These are phyloP conservation scores for Remorina albescens DNA, from an alignment of 2,797 vertebrate species.

Conservation along the genomic window DNA sequence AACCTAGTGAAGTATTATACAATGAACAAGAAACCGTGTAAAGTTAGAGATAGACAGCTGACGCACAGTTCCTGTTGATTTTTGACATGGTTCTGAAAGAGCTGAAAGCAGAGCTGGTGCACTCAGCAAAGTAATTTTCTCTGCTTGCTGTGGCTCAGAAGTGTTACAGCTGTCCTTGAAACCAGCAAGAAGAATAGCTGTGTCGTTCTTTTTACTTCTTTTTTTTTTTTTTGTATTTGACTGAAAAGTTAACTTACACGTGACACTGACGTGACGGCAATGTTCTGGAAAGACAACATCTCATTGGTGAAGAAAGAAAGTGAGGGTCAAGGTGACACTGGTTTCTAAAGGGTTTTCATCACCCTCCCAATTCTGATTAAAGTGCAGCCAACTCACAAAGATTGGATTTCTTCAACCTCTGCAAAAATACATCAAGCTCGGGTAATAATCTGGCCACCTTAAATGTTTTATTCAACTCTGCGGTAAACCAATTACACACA, in stretches of 20 bases:
- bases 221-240: neutral
- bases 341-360: neutral
- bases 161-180: neutral
- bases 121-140: neutral
- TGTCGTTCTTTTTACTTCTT: too few species aligned
- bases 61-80: neutral
- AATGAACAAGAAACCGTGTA: neutral
- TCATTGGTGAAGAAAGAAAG: neutral
- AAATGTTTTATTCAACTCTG: neutral
- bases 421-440: neutral
- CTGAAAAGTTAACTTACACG: neutral
- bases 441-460: neutral
- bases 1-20: neutral
- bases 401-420: neutral
- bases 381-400: neutral
- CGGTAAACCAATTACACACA: neutral
- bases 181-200: neutral
- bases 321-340: neutral
- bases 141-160: neutral
- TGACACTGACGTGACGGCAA: neutral
- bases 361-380: neutral
- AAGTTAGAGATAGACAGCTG: neutral
- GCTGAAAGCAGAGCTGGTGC: neutral
- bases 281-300: slow-evolving; percentile 1
- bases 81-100: neutral